These are phyloP conservation scores for Lepisosteus oculatus DNA, from an alignment of 2,113 vertebrate genomes.

Conservation along the genomic window DNA sequence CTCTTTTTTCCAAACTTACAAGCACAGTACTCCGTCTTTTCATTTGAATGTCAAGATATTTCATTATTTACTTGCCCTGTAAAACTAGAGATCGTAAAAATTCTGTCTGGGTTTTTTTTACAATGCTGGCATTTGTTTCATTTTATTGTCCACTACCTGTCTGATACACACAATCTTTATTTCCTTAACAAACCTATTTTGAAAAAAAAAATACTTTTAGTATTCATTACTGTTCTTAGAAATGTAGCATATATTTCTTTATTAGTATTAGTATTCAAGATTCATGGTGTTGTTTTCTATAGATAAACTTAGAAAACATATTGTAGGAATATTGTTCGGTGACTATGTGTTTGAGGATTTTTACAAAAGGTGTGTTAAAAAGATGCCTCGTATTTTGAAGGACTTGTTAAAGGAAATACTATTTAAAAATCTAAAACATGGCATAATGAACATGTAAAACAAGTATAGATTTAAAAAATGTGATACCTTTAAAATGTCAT, in stretches of 20 bases:
- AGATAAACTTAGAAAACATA: not conserved
- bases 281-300: too few species aligned
- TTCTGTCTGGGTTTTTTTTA: constrained; percentile 13
- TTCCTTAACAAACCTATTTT: constrained; percentile 2
- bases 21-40: constrained; percentile 15
- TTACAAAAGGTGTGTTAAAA: too few species aligned
- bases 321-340: too few species aligned
- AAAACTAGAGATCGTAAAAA: constrained; percentile 29
- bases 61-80: constrained; percentile 36
- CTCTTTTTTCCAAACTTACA: constrained; percentile 18
- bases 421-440: too few species aligned
- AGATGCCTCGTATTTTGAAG: too few species aligned
- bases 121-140: constrained; percentile 16
- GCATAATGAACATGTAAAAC: too few species aligned
- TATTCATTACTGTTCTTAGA: not conserved
- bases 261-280: too few species aligned
- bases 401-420: too few species aligned
- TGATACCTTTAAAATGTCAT: too few species aligned
- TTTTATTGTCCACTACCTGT: constrained; percentile 19
- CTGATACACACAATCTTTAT: constrained; percentile 26
- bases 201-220: not conserved
- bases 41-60: constrained; percentile 27
- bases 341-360: too few species aligned
- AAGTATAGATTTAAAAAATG: too few species aligned
- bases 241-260: not conserved